These are phyloP conservation scores for Coluber constrictor DNA, from an alignment of 2,797 vertebrate species.

Conservation along the genomic window DNA sequence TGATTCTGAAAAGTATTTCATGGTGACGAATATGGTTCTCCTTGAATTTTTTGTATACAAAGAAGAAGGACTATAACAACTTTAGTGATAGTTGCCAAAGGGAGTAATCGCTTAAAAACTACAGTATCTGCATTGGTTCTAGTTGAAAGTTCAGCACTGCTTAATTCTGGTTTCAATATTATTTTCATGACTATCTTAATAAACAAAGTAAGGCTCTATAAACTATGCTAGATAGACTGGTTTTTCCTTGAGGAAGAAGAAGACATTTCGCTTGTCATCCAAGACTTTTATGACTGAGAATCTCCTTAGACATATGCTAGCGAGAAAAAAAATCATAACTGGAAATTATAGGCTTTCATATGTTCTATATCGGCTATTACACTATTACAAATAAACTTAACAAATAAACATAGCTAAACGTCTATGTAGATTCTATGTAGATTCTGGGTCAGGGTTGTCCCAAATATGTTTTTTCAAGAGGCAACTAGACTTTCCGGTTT, in stretches of 20 bases:
- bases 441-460: not conserved
- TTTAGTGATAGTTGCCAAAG: not conserved
- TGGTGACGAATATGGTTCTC: not conserved
- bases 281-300: not conserved
- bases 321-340: not conserved
- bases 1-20: slow-evolving; percentile 37
- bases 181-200: not conserved
- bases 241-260: not conserved
- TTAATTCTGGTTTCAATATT: not conserved
- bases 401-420: not conserved
- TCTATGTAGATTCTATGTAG: not conserved
- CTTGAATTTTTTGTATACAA: not conserved
- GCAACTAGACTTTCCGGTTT: not conserved
- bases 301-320: not conserved
- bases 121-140: not conserved
- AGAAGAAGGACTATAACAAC: not conserved
- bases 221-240: not conserved
- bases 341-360: not conserved
- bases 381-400: not conserved
- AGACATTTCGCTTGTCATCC: not conserved
- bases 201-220: not conserved
- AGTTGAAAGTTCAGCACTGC: not conserved
- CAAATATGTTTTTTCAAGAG: not conserved
- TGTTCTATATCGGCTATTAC: not conserved
- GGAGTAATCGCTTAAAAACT: not conserved